Evolutionary conservation across 2,888 invertebrate genomes (phyloP).

Genomic region (Chorisops tibialis): DNA sequence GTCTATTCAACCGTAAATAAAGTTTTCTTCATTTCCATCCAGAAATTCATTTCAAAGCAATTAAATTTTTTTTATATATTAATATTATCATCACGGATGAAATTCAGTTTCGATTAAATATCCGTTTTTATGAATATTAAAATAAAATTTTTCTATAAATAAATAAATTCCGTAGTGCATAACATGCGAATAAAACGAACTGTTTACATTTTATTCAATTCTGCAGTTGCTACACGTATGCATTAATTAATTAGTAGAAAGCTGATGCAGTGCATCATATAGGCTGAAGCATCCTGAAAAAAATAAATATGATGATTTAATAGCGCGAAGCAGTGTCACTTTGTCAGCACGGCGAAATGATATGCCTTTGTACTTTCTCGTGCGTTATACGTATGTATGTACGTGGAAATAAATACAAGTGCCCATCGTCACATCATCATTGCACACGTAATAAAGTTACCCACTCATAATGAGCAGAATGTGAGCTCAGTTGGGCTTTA

Average conservation of each 20-base stretch:
- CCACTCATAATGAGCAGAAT: slow-evolving; percentile 30
- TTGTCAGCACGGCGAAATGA: neutral
- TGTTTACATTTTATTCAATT: too few species aligned
- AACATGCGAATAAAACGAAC: too few species aligned
- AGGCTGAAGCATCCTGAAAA: slow-evolving; percentile 6
- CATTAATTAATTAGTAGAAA: slow-evolving; percentile 24
- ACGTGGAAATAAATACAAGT: slow-evolving; percentile 13
- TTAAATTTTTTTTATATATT: too few species aligned
- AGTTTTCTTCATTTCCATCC: too few species aligned
- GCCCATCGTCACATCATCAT: slow-evolving; percentile 23
- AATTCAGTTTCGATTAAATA: too few species aligned
- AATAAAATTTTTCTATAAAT: slow-evolving; percentile 14
- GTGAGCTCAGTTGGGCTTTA: slow-evolving; percentile 30
- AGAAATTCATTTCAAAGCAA: too few species aligned
- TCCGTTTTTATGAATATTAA: slow-evolving; percentile 2
- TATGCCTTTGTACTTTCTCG: too few species aligned
- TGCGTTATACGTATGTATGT: too few species aligned
- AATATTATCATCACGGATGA: too few species aligned
- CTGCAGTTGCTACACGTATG: slow-evolving; percentile 2
- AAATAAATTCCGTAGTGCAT: neutral
- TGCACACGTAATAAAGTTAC: slow-evolving; percentile 31
- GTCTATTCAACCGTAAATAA: too few species aligned
- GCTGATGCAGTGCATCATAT: slow-evolving; percentile 16
- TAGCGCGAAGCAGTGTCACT: slow-evolving; percentile 20
- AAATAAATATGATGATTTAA: slow-evolving; percentile 21